phyloP scores from a whole-genome alignment of 2,888 invertebrate species.

The Galerucella pusilla region DNA sequence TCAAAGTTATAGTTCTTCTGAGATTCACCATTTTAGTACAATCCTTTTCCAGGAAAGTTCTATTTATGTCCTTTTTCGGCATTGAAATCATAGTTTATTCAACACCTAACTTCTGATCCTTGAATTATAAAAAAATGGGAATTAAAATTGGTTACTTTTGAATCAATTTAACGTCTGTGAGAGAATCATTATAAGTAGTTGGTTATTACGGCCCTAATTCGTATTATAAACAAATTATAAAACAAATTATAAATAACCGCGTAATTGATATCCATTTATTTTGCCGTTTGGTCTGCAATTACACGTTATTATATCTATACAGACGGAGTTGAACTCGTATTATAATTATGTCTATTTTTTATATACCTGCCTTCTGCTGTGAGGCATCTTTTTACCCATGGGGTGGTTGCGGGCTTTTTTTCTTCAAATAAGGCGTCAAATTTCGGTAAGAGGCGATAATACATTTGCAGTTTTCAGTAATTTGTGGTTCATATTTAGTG shows the following conservation, averaged over 20 bases:
- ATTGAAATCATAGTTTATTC: too few relatives aligned
- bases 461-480: background rate
- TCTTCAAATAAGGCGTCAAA: background rate
- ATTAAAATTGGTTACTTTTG: conserved; percentile 7
- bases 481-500: background rate
- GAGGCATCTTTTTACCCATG: background rate
- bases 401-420: background rate
- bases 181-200: conserved; percentile 47
- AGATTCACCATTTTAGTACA: too few relatives aligned
- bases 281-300: conserved; percentile 50
- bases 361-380: conserved; percentile 14
- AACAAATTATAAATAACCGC: conserved; percentile 55
- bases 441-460: conserved; percentile 3
- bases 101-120: too few relatives aligned
- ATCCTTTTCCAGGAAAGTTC: too few relatives aligned
- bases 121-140: background rate
- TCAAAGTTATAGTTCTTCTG: too few relatives aligned
- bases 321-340: conserved; percentile 11
- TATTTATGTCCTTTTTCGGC: too few relatives aligned
- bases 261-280: conserved; percentile 60
- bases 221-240: conserved; percentile 53
- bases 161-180: conserved; percentile 43
- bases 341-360: background rate
- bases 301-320: conserved; percentile 44
- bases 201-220: conserved; percentile 49